phyloP scores from a whole-genome alignment of 2,888 invertebrate species.

The Coelogynopora nodosa region DNA sequence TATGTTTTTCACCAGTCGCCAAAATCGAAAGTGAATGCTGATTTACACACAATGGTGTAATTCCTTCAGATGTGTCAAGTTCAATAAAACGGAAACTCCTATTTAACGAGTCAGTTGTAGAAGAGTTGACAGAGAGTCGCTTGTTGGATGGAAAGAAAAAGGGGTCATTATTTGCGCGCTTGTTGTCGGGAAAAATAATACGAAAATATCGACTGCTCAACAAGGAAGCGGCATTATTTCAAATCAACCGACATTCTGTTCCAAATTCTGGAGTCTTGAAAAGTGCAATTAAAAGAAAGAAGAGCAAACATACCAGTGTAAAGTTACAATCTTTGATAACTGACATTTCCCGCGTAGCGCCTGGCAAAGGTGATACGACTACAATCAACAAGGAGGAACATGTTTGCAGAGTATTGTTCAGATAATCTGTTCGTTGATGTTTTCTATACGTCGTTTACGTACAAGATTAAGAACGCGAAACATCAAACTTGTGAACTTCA shows the following conservation, averaged over 20 bases:
- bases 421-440: constrained; percentile 9
- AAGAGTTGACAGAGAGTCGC: background rate
- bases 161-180: background rate
- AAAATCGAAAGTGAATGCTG: background rate
- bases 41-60: background rate
- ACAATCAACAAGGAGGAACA: constrained; percentile 9
- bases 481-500: constrained; percentile 17
- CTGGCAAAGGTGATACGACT: background rate
- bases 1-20: background rate
- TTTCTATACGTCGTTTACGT: background rate
- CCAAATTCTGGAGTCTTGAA: background rate
- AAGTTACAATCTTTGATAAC: background rate
- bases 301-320: background rate
- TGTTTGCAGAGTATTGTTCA: constrained; percentile 1
- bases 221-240: background rate
- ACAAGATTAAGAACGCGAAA: constrained; percentile 12
- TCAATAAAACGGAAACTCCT: background rate
- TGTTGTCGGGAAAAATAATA: background rate
- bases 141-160: background rate
- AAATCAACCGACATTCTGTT: background rate
- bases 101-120: background rate
- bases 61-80: background rate
- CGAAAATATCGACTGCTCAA: background rate
- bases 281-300: background rate
- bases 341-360: background rate